These are phyloP conservation scores for Protonibea diacanthus DNA, from an alignment of 2,797 vertebrate genomes.

Conservation along the genomic window DNA sequence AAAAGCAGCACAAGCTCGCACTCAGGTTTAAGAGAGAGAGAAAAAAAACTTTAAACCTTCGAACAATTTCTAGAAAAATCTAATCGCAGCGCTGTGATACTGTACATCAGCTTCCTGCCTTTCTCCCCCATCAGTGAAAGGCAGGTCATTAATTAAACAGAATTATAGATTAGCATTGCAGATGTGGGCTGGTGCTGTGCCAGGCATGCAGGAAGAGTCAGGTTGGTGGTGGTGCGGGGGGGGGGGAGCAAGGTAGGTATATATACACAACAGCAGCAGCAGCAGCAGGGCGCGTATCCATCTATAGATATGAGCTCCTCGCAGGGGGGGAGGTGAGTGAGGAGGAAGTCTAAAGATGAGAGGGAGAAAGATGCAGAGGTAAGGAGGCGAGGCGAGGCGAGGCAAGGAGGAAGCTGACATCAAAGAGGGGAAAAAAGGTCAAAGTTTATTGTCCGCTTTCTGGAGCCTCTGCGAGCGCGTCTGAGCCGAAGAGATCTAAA, in stretches of 20 bases:
- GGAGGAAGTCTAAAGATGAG: slow-evolving; percentile 48
- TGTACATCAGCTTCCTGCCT: slow-evolving; percentile 44
- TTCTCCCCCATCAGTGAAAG: slow-evolving; percentile 24
- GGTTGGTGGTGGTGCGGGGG: slow-evolving; percentile 10
- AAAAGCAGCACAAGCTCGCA: slow-evolving; percentile 22
- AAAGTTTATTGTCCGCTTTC: slow-evolving; percentile 62
- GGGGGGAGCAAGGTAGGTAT: slow-evolving; percentile 7
- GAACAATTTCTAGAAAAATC: slow-evolving; percentile 39
- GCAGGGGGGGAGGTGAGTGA: slow-evolving; percentile 28
- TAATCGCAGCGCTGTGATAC: slow-evolving; percentile 29
- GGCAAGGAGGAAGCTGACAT: slow-evolving; percentile 36
- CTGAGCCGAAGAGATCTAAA: slow-evolving; percentile 1
- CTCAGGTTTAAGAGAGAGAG: slow-evolving; percentile 16
- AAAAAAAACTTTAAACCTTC: slow-evolving; percentile 30
- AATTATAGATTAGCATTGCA: slow-evolving; percentile 82
- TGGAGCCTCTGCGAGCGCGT: slow-evolving; percentile 10
- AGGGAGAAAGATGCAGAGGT: slow-evolving; percentile 44
- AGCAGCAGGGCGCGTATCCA: slow-evolving; percentile 46
- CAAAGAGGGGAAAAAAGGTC: slow-evolving; percentile 61
- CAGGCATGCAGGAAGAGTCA: slow-evolving; percentile 61
- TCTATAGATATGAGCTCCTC: slow-evolving; percentile 40
- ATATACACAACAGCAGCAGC: background rate
- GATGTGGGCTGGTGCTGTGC: slow-evolving; percentile 74
- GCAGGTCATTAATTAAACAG: slow-evolving; percentile 80
- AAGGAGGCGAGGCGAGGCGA: slow-evolving; percentile 4